A percentile compares a stretch with the other conserved stretches of the same genome.
Conservation (phyloP, 2,888 invertebrate genomes). For the Steinernema scapterisci region DNA sequence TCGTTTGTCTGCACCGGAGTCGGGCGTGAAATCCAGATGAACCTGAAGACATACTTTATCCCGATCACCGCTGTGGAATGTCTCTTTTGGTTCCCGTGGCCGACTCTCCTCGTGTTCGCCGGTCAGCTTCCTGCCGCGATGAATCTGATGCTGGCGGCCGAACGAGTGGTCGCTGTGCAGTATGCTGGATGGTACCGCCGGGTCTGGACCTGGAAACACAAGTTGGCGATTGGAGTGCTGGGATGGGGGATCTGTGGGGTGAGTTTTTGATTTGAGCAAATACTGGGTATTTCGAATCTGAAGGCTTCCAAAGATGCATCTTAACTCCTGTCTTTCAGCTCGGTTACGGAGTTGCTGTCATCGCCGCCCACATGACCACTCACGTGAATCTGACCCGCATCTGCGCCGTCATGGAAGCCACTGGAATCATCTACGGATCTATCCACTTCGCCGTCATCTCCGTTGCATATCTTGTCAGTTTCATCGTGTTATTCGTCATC, state of each 20-base stretch:
- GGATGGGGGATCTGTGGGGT: conserved; percentile 42
- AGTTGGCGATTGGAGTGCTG: conserved; percentile 37
- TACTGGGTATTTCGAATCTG: no score
- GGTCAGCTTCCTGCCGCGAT: conserved; percentile 49
- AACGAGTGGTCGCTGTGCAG: conserved; percentile 47
- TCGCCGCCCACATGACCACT: not conserved
- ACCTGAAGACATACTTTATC: conserved; percentile 35
- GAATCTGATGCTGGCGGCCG: conserved; percentile 45
- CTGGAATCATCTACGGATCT: conserved; percentile 48
- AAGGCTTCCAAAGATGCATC: no score
- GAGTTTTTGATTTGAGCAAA: no score
- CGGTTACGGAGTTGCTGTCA: not conserved
- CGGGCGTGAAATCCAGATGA: conserved; percentile 38
- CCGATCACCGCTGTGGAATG: conserved; percentile 42
- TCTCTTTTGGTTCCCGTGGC: conserved; percentile 45
- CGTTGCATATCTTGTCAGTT: conserved; percentile 41
- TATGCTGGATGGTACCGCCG: conserved; percentile 47
- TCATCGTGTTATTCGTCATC: conserved; percentile 38
- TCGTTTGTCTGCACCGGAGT: conserved; percentile 46
- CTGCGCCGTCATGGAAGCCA: conserved; percentile 51
- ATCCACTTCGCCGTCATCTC: conserved; percentile 46
- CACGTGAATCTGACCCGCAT: conserved; percentile 34
- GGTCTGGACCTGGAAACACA: conserved; percentile 44
- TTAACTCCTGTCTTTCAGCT: no score
- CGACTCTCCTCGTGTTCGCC: conserved; percentile 46